These are phyloP conservation scores for Camponotus floridanus DNA, from an alignment of 1,140 invertebrate species.

Conservation along the genomic window DNA sequence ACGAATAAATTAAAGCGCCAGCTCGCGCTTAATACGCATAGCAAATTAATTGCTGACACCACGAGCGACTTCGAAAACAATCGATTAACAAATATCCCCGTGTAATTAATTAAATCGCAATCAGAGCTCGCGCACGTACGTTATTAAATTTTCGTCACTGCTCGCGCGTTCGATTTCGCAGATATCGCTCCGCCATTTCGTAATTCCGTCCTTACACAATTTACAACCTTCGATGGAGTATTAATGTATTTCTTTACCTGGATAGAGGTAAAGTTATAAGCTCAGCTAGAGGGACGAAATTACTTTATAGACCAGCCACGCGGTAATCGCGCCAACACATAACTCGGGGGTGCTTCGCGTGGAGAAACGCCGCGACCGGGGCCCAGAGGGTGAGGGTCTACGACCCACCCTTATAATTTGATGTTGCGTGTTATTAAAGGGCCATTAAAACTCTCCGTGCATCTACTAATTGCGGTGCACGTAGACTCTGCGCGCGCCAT, in stretches of 20 bases:
- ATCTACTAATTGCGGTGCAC: conserved; percentile 82
- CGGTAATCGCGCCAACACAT: not conserved
- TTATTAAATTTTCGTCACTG: conserved; percentile 73
- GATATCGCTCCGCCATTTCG: conserved; percentile 57
- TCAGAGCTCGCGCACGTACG: conserved; percentile 66
- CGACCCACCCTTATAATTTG: conserved; percentile 78
- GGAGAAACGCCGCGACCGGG: not conserved
- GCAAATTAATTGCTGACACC: too few species aligned
- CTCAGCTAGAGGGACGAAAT: not conserved
- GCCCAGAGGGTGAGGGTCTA: conserved; percentile 62
- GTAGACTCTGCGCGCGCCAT: conserved; percentile 69
- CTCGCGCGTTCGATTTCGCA: conserved; percentile 33
- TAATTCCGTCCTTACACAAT: conserved; percentile 66
- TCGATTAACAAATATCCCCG: conserved; percentile 75
- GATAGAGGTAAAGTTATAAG: not conserved
- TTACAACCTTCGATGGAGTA: conserved; percentile 67
- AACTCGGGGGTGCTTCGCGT: not conserved
- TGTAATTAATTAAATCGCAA: conserved; percentile 76
- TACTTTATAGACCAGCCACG: conserved; percentile 17
- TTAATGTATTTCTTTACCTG: conserved; percentile 62
- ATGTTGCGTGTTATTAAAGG: conserved; percentile 82
- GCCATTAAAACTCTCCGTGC: conserved; percentile 81
- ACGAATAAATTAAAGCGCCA: conserved; percentile 40
- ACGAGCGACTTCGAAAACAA: conserved; percentile 62
- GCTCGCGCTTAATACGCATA: conserved; percentile 28